Evolutionary conservation across 2,888 invertebrate species (phyloP), one percentile per base, ranked within the genome.

Genomic region (Calameuta pallipes): DNA sequence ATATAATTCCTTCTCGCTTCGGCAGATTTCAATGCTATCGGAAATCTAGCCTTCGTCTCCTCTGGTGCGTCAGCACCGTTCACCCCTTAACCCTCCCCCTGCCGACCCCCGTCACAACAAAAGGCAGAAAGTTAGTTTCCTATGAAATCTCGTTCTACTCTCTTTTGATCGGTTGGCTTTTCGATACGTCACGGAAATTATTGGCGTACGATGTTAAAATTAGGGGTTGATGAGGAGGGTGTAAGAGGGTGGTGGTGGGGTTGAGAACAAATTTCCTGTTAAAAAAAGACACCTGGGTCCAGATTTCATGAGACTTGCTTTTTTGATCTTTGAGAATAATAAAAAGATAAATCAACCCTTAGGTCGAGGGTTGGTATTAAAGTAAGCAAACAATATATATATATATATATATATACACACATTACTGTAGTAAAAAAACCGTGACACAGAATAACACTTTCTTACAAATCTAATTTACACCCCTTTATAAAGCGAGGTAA

Each of bases 1-100:
- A 86, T 89, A 90, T 90, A 90, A 90, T 90, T 90, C 89, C 89
- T 88, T 90, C 90, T 90, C 90, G 90, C 89, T 89, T 85, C 88
- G 87, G 80, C 83, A 88, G 85, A 89, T 90, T 89, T 90, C 90
- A 90, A 90, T 90, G 86, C 86, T 90, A 90, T 90, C 89, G 89
- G 88, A 87, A 89, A 80, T 82, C 85, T 85, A 83, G 82, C 80
- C 80, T 80, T 81, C 74, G 41, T 80, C 83, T 79, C 80, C 78
- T 82, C 83, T 81, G 80, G 56, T 56, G 76, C 74, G 75, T 70
- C 74, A 69, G 78, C 37, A 76, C 36, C 6, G 68, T 41, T 9
- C 75, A 34, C 75, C 81, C 79, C 79, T 83, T 80, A 84, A 83
- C 79, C 76, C 33, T 73, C 23, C 36, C 74, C 69, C 33, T 41